These are phyloP conservation scores for Picus viridis DNA, from an alignment of 2,797 vertebrate species.

Conservation along the genomic window DNA sequence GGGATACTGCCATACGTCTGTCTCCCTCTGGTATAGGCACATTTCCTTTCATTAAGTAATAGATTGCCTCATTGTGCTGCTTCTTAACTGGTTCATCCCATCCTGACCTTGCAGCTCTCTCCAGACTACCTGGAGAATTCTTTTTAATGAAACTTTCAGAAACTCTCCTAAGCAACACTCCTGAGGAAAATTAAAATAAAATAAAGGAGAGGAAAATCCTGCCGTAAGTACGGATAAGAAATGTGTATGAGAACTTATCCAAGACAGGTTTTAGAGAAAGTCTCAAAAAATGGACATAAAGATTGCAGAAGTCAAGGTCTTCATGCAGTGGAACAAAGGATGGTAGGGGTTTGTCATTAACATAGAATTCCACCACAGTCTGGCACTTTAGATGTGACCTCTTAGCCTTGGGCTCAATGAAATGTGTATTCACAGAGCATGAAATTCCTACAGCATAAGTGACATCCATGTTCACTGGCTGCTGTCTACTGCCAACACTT, in stretches of 20 bases:
- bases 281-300: background rate
- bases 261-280: background rate
- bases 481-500: background rate
- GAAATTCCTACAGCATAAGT: background rate
- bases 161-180: background rate
- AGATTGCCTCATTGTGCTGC: background rate
- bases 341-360: background rate
- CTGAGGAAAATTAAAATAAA: background rate
- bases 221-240: background rate
- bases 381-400: background rate
- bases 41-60: background rate
- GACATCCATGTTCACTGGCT: background rate
- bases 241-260: background rate
- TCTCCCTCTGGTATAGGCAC: background rate
- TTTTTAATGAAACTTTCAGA: background rate
- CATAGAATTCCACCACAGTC: background rate
- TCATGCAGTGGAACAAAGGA: fast-evolving
- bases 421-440: background rate
- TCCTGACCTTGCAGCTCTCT: background rate
- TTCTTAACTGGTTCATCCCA: background rate
- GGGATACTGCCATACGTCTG: background rate
- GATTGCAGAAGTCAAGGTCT: background rate
- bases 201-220: background rate
- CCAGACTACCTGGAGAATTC: background rate
- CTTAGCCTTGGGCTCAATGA: background rate